phyloP scores from a whole-genome alignment of 2,888 invertebrate genomes.

The Eremobia ochroleuca region DNA sequence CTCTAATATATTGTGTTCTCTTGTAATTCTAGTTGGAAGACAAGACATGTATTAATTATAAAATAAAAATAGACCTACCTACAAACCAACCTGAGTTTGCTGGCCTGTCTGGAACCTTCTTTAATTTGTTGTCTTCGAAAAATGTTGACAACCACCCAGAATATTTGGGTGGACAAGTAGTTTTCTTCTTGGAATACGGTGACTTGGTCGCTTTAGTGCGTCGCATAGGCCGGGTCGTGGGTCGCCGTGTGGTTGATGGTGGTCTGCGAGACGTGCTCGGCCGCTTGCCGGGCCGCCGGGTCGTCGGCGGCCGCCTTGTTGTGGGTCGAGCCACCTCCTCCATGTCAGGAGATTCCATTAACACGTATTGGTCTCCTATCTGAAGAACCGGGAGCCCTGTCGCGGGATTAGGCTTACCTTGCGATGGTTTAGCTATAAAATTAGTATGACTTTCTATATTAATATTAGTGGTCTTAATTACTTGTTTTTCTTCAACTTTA shows the following conservation, averaged over 20 bases:
- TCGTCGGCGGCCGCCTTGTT: slow-evolving; percentile 70
- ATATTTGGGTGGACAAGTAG: slow-evolving; percentile 79
- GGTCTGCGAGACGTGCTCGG: slow-evolving; percentile 64
- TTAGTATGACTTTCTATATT: slow-evolving; percentile 88
- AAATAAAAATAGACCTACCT: slow-evolving; percentile 75
- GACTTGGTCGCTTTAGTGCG: slow-evolving; percentile 78
- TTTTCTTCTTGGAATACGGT: slow-evolving; percentile 76
- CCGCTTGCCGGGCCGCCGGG: slow-evolving; percentile 71
- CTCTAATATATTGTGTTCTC: not conserved
- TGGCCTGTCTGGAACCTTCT: slow-evolving; percentile 78
- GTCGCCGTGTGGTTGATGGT: slow-evolving; percentile 66
- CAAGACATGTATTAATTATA: slow-evolving; percentile 1
- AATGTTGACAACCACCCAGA: slow-evolving; percentile 82
- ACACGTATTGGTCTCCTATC: slow-evolving; percentile 76
- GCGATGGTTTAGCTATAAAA: slow-evolving; percentile 82
- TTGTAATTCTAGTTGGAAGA: not conserved
- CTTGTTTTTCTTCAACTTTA: slow-evolving; percentile 80
- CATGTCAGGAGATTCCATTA: slow-evolving; percentile 73
- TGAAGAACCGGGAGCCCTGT: slow-evolving; percentile 71
- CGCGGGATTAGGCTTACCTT: slow-evolving; percentile 66
- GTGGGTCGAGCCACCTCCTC: slow-evolving; percentile 62
- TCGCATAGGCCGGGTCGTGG: slow-evolving; percentile 68
- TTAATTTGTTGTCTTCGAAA: slow-evolving; percentile 78
- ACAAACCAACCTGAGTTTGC: slow-evolving; percentile 85
- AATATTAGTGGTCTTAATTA: slow-evolving; percentile 85